These are phyloP conservation scores for Spheniscus humboldti DNA, from an alignment of 2,797 vertebrate species.

Conservation along the genomic window DNA sequence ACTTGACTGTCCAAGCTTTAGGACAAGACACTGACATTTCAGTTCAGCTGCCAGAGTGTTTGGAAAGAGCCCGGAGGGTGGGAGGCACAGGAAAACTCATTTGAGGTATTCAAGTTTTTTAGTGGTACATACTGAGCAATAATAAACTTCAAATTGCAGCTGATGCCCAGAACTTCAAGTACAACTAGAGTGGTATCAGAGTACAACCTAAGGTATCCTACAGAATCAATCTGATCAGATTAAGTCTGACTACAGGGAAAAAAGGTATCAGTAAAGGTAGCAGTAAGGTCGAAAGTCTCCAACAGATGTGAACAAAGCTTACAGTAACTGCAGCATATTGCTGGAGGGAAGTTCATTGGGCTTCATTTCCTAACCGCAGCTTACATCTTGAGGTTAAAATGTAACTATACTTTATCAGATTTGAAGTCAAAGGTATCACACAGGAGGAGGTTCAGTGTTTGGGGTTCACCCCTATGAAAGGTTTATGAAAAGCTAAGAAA, in stretches of 20 bases:
- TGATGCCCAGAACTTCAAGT: neutral
- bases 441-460: neutral
- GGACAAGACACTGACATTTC: neutral
- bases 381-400: neutral
- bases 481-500: neutral
- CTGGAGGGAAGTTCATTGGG: neutral
- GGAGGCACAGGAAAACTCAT: neutral
- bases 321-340: neutral
- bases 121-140: neutral
- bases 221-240: neutral
- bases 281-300: neutral
- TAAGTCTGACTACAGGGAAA: neutral
- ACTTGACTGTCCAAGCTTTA: neutral
- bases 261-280: neutral
- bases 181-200: neutral
- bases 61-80: neutral
- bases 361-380: neutral
- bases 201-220: neutral
- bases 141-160: neutral
- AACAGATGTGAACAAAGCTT: neutral
- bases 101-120: neutral
- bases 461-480: neutral
- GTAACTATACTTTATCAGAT: constrained; percentile 2
- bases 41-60: neutral
- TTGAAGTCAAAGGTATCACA: constrained; percentile 15